Evolutionary conservation across 2,113 vertebrate species (phyloP).

Genomic region (Lagenorhynchus albirostris): DNA sequence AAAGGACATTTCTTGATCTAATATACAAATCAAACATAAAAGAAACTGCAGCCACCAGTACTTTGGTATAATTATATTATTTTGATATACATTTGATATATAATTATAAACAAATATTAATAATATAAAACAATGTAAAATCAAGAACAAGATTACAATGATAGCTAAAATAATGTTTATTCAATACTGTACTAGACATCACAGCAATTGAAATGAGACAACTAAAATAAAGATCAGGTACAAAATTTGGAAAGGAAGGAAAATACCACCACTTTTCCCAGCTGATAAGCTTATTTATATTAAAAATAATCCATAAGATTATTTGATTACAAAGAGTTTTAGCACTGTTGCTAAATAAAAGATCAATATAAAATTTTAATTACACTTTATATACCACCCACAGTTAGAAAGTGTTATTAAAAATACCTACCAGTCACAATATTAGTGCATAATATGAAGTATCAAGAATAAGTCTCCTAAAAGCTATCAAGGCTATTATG

Average conservation of each 20-base stretch:
- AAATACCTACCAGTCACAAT: not conserved
- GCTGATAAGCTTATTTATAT: not conserved
- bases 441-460: not conserved
- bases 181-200: not conserved
- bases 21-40: conserved; percentile 19
- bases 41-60: not conserved
- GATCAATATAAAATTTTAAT: not conserved
- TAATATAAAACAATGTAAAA: not conserved
- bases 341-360: not conserved
- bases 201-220: not conserved
- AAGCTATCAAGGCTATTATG: not conserved
- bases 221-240: not conserved
- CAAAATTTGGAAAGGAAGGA: not conserved
- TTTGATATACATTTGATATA: not conserved
- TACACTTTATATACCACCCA: not conserved
- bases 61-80: not conserved
- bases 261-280: not conserved
- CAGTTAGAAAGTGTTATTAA: not conserved
- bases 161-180: not conserved
- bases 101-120: not conserved
- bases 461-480: not conserved
- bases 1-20: conserved; percentile 22
- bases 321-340: not conserved
- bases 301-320: not conserved
- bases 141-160: not conserved